A percentile compares a stretch with the other conserved stretches of the same genome.
Evolutionary conservation across 2,797 vertebrate genomes (phyloP).

Genomic region (Schizopygopsis malacanthus): DNA sequence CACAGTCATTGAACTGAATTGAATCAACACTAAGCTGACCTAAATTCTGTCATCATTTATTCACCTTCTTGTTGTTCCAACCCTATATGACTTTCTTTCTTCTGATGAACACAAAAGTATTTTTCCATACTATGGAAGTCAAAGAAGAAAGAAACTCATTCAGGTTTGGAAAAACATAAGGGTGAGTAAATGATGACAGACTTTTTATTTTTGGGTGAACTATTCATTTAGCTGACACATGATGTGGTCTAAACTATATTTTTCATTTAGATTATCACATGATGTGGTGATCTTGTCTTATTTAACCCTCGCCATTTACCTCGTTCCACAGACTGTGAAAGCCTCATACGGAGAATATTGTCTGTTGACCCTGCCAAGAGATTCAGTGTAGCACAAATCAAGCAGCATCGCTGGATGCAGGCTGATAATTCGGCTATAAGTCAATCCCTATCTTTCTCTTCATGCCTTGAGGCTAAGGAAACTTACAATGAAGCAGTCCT

Average conservation of each 20-base stretch:
- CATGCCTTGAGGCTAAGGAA: constrained; percentile 72
- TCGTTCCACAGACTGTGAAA: constrained; percentile 81
- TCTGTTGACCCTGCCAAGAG: constrained; percentile 85
- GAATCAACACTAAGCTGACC: background rate
- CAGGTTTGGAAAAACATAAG: background rate
- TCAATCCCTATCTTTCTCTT: constrained; percentile 61
- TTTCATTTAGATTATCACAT: background rate
- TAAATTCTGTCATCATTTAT: background rate
- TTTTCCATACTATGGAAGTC: background rate
- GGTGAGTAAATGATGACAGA: background rate
- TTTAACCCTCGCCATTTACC: background rate
- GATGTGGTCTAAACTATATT: too few species aligned
- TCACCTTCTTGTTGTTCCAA: background rate
- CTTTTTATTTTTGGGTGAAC: background rate
- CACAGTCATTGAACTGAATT: background rate
- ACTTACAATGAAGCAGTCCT: constrained; percentile 85
- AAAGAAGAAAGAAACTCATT: background rate
- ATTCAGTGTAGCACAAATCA: constrained; percentile 84
- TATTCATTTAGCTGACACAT: background rate
- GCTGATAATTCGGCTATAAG: constrained; percentile 58
- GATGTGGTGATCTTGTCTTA: background rate
- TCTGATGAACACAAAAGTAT: background rate
- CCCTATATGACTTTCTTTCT: background rate
- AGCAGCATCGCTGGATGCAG: constrained; percentile 86
- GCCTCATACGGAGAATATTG: constrained; percentile 87